Evolutionary conservation across 2,888 invertebrate species (phyloP).

Genomic region (Caenorhabditis sp.): DNA sequence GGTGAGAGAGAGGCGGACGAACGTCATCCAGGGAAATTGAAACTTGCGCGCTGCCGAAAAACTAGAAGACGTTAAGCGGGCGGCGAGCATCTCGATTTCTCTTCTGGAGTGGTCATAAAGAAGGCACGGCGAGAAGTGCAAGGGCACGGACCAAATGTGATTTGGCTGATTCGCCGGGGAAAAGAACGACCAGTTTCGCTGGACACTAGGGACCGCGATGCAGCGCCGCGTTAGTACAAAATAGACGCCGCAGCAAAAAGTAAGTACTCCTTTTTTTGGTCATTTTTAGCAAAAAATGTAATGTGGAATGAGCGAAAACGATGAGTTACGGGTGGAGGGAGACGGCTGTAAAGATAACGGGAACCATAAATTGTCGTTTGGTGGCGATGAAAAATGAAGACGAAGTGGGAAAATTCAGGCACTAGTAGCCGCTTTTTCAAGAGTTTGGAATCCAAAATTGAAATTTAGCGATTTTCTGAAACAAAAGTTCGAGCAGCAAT

Average conservation of each 20-base stretch:
- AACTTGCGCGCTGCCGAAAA: conserved; percentile 21
- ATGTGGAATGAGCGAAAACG: neutral
- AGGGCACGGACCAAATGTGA: conserved; percentile 31
- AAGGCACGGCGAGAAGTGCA: conserved; percentile 17
- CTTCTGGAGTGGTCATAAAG: conserved; percentile 17
- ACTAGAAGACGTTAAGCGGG: no score
- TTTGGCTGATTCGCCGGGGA: conserved; percentile 35
- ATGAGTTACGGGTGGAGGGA: neutral
- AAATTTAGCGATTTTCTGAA: neutral
- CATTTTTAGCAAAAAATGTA: neutral
- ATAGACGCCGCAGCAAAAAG: neutral
- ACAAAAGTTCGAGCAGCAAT: neutral
- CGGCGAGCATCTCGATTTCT: conserved; percentile 24
- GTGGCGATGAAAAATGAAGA: neutral
- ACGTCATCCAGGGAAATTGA: conserved; percentile 46
- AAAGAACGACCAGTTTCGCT: conserved; percentile 15
- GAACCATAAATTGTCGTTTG: neutral
- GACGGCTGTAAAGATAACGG: conserved; percentile 5
- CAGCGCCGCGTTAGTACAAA: conserved; percentile 23
- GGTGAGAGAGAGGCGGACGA: conserved; percentile 3
- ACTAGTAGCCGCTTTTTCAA: neutral
- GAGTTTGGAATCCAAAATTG: neutral
- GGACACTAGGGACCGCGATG: conserved; percentile 4
- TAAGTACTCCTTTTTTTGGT: neutral
- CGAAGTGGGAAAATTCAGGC: neutral